A percentile compares a stretch with the other conserved stretches of the same genome.
These are phyloP conservation scores for Ahaetulla prasina DNA, from an alignment of 2,113 vertebrate species.

Conservation along the genomic window DNA sequence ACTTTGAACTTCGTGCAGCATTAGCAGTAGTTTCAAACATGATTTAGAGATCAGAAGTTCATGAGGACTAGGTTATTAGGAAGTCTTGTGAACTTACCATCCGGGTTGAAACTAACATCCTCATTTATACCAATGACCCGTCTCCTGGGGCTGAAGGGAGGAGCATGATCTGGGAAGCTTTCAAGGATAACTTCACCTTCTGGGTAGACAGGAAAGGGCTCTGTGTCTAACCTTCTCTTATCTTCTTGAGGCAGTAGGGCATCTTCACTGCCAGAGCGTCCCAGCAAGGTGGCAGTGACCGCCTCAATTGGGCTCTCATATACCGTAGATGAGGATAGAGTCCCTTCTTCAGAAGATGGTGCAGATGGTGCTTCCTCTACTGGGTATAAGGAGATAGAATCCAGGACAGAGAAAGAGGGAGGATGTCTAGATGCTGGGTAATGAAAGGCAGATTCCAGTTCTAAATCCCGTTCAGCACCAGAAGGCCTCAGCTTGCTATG, in stretches of 20 bases:
- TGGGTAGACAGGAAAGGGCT: constrained; percentile 8
- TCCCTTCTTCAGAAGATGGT: rapidly evolving
- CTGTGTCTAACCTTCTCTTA: constrained; percentile 15
- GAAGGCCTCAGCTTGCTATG: not conserved
- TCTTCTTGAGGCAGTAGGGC: not conserved
- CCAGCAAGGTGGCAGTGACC: not conserved
- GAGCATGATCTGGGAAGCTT: constrained; percentile 11
- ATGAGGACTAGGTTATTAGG: not conserved
- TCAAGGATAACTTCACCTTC: not conserved
- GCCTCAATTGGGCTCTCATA: not conserved
- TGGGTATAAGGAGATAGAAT: not conserved
- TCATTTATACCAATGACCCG: constrained; percentile 78
- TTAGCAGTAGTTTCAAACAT: not conserved
- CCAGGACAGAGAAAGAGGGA: not conserved
- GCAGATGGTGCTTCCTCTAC: not conserved
- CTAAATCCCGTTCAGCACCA: constrained; percentile 23
- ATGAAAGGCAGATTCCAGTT: not conserved
- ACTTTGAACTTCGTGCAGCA: not conserved
- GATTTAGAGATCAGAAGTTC: not conserved
- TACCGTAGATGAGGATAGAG: not conserved
- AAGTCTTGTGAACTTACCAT: constrained; percentile 71
- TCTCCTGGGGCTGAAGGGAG: constrained; percentile 53
- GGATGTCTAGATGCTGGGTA: not conserved
- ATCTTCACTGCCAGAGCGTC: not conserved
- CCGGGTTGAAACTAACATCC: constrained; percentile 71